Evolutionary conservation across 2,797 vertebrate genomes (phyloP).

Genomic region (Cygnus olor): DNA sequence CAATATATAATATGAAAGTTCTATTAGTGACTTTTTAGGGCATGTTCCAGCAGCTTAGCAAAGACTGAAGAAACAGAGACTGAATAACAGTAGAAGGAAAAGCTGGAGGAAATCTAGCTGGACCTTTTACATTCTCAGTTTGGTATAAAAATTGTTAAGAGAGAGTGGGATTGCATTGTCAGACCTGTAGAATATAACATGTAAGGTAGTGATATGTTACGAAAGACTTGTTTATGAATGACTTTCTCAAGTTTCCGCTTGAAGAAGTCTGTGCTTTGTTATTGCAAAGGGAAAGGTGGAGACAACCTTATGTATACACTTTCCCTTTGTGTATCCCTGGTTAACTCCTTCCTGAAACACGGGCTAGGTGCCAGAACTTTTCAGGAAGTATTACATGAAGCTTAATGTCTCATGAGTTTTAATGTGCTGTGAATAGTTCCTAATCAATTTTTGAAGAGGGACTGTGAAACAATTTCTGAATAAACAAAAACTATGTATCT

Average conservation of each 20-base stretch:
- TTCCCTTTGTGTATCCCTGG: background rate
- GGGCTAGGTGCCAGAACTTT: background rate
- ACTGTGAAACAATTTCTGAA: background rate
- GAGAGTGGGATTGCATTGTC: background rate
- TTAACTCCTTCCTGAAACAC: slow-evolving; percentile 40
- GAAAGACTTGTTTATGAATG: background rate
- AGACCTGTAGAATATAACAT: background rate
- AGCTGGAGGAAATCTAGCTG: background rate
- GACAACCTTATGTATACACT: background rate
- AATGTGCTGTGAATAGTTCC: background rate
- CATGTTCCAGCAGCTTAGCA: background rate
- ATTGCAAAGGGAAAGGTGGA: background rate
- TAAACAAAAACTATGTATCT: background rate
- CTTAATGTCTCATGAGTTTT: background rate
- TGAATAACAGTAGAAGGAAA: background rate
- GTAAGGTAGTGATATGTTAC: background rate
- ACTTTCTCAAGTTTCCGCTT: background rate
- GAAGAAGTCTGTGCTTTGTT: slow-evolving; percentile 22
- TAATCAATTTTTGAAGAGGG: background rate
- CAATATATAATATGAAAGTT: background rate
- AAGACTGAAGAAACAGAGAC: slow-evolving; percentile 20
- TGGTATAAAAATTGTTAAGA: background rate
- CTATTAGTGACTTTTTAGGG: background rate
- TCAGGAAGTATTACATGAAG: slow-evolving; percentile 7
- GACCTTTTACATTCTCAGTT: background rate